Base-by-base conservation (phyloP, 2,797 vertebrate species). In the Malacoraja senta region DNA sequence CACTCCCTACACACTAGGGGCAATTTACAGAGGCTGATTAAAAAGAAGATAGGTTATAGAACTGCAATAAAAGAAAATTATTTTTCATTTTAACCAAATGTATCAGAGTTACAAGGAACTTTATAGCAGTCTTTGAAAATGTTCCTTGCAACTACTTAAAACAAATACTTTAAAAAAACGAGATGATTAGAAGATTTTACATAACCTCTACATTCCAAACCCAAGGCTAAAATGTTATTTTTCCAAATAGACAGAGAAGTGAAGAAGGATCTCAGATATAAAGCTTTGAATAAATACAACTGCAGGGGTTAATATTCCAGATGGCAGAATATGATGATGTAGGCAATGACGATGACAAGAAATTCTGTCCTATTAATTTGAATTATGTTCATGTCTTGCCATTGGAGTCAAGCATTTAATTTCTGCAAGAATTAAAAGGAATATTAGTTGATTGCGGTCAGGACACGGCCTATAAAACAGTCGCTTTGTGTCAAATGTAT, bases 341-440 rank as follows among this genome's bases (percentile, higher is more conserved):
- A 29, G 7, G 10, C 3, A 83, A 7, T 68, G 63, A 68, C 81
- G 61, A 84, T 53, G 15, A 61, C 6, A 26, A 61, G 12, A 29
- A 61, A 44, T 29, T 19, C 15, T 35, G 61, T 68, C 15, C 32
- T 32, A 68, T 88, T 88, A 68, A 88, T 88, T 68, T 88, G 84
- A 88, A 68, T 68, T 68, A 68, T 9, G 8, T 32, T 68, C 21
- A 35, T 88, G 63, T 68, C 17, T 65, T 88, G 61, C 15, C n/a
- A 88, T 88, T 88, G n/a, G 7, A 68, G 63, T 88, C 63, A 88
- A 88, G 65, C 24, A 68, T 88, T 68, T 68, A 68, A 88, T 68
- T 68, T 32, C 35, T 3, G 17, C 17, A 68, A 68, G 63, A 35
- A 68, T 35, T 65, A 88, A 88, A 10, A 17, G 84, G n/a, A 68